A percentile compares a stretch with the other conserved stretches of the same genome.
Conservation (phyloP, 2,888 invertebrate genomes). For the Drosophila paramelanica region DNA sequence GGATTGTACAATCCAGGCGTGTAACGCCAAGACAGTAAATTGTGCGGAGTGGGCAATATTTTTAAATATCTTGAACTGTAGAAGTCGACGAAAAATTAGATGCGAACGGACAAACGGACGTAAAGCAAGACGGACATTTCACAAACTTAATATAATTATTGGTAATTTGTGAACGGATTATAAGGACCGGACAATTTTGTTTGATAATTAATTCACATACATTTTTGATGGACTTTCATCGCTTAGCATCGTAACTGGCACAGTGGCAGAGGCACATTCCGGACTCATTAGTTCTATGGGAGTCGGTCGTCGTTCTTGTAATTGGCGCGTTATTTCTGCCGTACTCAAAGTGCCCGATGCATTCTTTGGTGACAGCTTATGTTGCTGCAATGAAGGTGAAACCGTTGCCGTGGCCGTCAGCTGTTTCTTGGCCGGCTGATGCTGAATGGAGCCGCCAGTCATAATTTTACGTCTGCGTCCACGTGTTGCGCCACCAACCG, state of each 20-base stretch:
- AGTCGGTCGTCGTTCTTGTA: conserved; percentile 91
- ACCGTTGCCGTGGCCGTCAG: conserved; percentile 83
- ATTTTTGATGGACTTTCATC: conserved; percentile 95
- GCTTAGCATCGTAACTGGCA: conserved; percentile 97
- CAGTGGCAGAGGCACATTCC: conserved; percentile 94
- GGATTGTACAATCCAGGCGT: too few species aligned
- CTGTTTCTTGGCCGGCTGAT: conserved; percentile 54
- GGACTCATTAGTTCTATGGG: conserved; percentile 90
- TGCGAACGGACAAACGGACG: too few species aligned
- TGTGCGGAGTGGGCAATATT: too few species aligned
- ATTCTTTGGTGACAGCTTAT: conserved; percentile 83
- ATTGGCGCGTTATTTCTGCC: conserved; percentile 95
- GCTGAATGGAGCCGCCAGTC: conserved; percentile 25
- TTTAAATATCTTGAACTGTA: too few species aligned
- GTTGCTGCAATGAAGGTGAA: conserved; percentile 59
- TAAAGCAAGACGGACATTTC: too few species aligned
- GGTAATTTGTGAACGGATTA: not conserved
- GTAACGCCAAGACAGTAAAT: too few species aligned
- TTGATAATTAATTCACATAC: conserved; percentile 82
- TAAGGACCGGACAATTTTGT: not conserved
- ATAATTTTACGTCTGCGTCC: conserved; percentile 77
- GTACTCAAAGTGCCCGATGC: conserved; percentile 96
- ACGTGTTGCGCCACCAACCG: conserved; percentile 62
- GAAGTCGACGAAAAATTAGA: too few species aligned
- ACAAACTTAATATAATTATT: too few species aligned